Evolutionary conservation across 2,888 invertebrate species (phyloP), one percentile per base, ranked within the genome.

Genomic region (Eutolmus rufibarbis): DNA sequence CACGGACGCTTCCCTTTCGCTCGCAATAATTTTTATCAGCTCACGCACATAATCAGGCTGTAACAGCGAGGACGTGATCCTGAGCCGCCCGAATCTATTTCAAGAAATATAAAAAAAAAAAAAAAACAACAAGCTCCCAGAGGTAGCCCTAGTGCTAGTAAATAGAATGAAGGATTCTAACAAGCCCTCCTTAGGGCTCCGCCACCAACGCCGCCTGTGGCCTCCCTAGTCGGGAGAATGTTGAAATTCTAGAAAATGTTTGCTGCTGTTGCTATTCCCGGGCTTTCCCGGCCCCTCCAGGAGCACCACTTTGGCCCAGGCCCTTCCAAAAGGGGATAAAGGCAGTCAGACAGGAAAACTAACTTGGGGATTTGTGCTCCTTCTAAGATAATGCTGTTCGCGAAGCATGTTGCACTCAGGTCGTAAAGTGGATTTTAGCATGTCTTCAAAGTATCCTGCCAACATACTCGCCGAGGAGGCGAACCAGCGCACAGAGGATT

Each of bases 21-120:
- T 28, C 34, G 56, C 81, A 51, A 81, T 81, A 81, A 81, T 46
- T 81, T 81, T 81, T 81, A 81, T 56, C 81, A 81, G 56, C 56
- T 81, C 81, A 81, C 81, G 81, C 81, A 81, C 81, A 46, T 81
- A 81, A 81, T 81, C 81, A 81, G 57, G 46, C 81, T 81, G 57
- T 81, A 56, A 81, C 56, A 81, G 81, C 56, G n/a, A 56, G 56
- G 81, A 81, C 81, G 81, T 81, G 81, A 81, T 81, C 81, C 46
- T 56, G 40, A 81, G 56, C 56, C 81, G 43, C 56, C 56, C 51
- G 56, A 81, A 81, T 81, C 81, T 81, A 81, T 81, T 81, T 81
- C 57, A 81, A 81, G 81, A 56, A 81, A 81, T 81, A 81, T 81
- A 81, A 81, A 81, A 81, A 81, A 56, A 57, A n/a, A n/a, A n/a